These are phyloP conservation scores for Lophius americanus DNA, from an alignment of 2,797 vertebrate genomes.

Conservation along the genomic window DNA sequence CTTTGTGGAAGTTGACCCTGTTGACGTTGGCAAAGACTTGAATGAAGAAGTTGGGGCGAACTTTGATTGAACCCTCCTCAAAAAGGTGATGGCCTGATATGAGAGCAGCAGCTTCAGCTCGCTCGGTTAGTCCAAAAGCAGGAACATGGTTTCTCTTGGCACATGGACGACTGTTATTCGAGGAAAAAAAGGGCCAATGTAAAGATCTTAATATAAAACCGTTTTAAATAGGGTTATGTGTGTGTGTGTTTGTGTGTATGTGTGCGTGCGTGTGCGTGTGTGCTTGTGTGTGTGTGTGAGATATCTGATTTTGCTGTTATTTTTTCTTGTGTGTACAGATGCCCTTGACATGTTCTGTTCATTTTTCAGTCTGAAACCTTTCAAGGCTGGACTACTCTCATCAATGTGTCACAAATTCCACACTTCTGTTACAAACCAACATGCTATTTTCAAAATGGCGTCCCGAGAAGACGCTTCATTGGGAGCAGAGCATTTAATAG, in stretches of 20 bases:
- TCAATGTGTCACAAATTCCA: slow-evolving; percentile 71
- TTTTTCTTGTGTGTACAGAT: slow-evolving; percentile 12
- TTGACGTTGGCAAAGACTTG: no score
- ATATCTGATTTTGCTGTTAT: slow-evolving; percentile 9
- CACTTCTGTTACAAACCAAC: slow-evolving; percentile 67
- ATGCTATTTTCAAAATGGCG: slow-evolving; percentile 60
- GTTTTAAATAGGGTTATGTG: background rate
- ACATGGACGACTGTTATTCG: no score
- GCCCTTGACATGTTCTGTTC: background rate
- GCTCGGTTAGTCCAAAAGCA: no score
- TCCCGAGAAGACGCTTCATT: slow-evolving; percentile 30
- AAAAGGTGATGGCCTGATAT: no score
- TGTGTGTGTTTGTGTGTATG: slow-evolving; percentile 10
- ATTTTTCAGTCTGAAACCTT: slow-evolving; percentile 30
- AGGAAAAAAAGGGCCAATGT: slow-evolving; percentile 12
- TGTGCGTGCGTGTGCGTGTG: slow-evolving; percentile 6
- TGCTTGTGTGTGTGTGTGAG: background rate
- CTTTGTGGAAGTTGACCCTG: no score
- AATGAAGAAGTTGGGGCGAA: no score
- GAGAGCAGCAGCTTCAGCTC: no score
- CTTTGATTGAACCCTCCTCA: no score
- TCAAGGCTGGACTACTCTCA: slow-evolving; percentile 63
- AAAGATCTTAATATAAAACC: slow-evolving; percentile 27
- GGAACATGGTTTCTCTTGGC: no score
- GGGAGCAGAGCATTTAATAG: slow-evolving; percentile 4